Percentiles rank a stretch among this genome's conserved stretches.
phyloP scores from a whole-genome alignment of 2,797 vertebrate species.

The Limosa lapponica region DNA sequence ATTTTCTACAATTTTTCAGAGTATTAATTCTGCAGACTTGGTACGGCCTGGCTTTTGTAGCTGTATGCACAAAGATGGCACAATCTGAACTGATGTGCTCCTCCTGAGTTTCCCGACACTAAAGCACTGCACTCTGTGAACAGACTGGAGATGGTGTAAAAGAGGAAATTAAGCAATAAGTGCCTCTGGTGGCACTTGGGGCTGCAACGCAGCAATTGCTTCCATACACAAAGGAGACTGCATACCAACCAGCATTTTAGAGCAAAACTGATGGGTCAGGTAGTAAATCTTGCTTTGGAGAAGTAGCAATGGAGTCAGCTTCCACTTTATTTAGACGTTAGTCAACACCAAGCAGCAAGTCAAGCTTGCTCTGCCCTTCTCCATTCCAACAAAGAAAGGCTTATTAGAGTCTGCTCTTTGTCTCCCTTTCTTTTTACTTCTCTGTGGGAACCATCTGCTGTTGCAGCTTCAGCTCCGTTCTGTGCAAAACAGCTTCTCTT shows the following conservation, averaged over 20 bases:
- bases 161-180: not conserved
- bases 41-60: not conserved
- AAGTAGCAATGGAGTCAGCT: not conserved
- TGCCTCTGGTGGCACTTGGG: fast-evolving
- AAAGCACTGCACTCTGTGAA: fast-evolving
- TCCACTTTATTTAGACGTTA: not conserved
- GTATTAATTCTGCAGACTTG: not conserved
- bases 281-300: not conserved
- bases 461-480: not conserved
- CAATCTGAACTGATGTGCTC: fast-evolving
- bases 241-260: not conserved
- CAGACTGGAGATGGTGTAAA: fast-evolving
- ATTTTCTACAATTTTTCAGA: not conserved
- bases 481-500: not conserved
- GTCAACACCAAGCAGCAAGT: not conserved
- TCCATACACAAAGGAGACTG: fast-evolving
- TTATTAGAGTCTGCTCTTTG: not conserved
- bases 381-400: fast-evolving
- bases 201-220: fast-evolving
- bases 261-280: not conserved
- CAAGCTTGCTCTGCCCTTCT: not conserved
- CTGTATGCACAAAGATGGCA: not conserved
- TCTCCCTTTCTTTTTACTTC: not conserved
- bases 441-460: not conserved
- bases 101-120: fast-evolving